A percentile compares a stretch with the other conserved stretches of the same genome.
Evolutionary conservation across 2,113 vertebrate genomes (phyloP).

Genomic region (Corythaeola cristata): DNA sequence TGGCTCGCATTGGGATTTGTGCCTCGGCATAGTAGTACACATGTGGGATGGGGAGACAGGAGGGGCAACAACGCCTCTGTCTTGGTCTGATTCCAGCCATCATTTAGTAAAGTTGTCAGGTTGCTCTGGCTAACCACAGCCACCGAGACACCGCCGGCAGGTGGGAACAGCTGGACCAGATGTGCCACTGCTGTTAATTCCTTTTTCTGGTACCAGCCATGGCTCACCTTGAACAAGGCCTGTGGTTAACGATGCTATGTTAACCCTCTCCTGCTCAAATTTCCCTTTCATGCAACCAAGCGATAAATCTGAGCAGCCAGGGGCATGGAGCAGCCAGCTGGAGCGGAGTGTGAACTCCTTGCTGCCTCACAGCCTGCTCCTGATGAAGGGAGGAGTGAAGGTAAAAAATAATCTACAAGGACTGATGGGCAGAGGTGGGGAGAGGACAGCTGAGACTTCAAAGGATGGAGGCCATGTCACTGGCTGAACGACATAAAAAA

Average conservation of each 20-base stretch:
- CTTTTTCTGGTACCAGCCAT: background rate
- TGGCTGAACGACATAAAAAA: background rate
- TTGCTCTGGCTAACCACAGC: background rate
- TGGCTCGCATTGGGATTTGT: background rate
- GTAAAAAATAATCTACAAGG: background rate
- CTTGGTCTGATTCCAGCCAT: background rate
- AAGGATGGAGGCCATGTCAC: background rate
- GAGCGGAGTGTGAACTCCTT: background rate
- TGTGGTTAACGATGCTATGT: background rate
- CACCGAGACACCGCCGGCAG: background rate
- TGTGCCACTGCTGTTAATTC: background rate
- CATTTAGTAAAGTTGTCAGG: background rate
- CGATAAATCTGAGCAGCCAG: background rate
- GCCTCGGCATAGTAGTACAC: accelerated
- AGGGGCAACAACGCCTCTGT: background rate
- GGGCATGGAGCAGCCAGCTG: background rate
- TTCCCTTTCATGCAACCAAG: background rate
- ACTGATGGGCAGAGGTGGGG: background rate
- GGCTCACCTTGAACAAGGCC: background rate
- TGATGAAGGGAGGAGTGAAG: background rate
- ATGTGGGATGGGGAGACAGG: background rate
- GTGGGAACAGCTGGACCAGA: background rate
- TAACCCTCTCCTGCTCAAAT: background rate
- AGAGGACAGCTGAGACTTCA: background rate
- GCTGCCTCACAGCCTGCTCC: background rate